These are phyloP conservation scores for Noctua comes DNA, from an alignment of 2,888 invertebrate genomes.

Conservation along the genomic window DNA sequence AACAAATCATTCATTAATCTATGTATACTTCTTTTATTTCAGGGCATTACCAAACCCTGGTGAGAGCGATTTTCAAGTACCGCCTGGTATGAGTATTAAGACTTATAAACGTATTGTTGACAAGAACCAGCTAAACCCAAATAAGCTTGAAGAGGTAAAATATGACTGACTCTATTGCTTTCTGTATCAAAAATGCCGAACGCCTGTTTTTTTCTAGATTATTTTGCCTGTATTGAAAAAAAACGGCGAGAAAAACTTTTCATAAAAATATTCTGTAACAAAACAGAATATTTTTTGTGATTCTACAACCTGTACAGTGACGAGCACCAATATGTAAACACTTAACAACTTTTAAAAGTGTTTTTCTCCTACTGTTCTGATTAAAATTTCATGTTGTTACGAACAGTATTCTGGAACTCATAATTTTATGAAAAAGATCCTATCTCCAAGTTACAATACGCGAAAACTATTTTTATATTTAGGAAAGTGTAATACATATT, in stretches of 20 bases:
- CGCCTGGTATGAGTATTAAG: slow-evolving; percentile 94
- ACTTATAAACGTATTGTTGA: slow-evolving; percentile 94
- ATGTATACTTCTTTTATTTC: slow-evolving; percentile 4
- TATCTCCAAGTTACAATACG: too few species aligned
- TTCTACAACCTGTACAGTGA: too few species aligned
- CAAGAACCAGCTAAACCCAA: slow-evolving; percentile 93
- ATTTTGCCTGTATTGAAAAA: not conserved
- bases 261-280: not conserved
- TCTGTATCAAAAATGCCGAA: not conserved
- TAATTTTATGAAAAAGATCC: too few species aligned
- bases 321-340: too few species aligned
- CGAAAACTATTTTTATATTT: too few species aligned
- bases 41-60: slow-evolving; percentile 90
- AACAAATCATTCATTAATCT: not conserved
- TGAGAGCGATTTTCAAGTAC: slow-evolving; percentile 90
- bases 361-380: too few species aligned
- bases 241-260: not conserved
- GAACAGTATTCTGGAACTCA: too few species aligned
- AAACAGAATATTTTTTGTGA: not conserved
- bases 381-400: too few species aligned
- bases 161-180: not conserved
- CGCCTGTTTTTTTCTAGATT: too few species aligned
- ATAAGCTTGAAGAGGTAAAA: slow-evolving; percentile 94
- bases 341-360: too few species aligned
- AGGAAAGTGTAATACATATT: too few species aligned